These are phyloP conservation scores for Ivindomyrus marchei DNA, from an alignment of 2,113 vertebrate genomes.

Conservation along the genomic window DNA sequence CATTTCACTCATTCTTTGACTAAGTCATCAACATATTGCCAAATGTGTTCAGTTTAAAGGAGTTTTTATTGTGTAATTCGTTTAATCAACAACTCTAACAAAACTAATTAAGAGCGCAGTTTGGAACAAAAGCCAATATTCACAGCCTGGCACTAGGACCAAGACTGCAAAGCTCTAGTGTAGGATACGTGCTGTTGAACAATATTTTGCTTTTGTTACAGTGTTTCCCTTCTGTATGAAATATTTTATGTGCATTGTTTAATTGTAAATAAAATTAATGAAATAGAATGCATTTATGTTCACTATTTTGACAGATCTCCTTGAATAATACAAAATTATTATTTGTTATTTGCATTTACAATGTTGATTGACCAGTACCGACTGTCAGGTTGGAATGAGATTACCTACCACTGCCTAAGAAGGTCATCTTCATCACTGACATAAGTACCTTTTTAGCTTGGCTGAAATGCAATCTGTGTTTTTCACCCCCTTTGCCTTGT, in stretches of 20 bases:
- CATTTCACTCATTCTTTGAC: background rate
- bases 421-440: background rate
- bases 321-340: background rate
- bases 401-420: background rate
- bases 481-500: background rate
- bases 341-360: background rate
- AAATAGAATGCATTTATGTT: background rate
- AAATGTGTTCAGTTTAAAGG: background rate
- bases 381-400: background rate
- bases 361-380: background rate
- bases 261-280: background rate
- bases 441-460: background rate
- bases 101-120: background rate
- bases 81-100: background rate
- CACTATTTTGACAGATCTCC: background rate
- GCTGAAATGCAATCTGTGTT: background rate
- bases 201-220: background rate
- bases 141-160: background rate
- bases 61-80: background rate
- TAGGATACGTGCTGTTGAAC: background rate
- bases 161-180: background rate
- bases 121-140: background rate
- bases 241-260: background rate
- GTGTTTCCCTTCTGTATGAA: background rate
- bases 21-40: background rate